A percentile compares a stretch with the other conserved stretches of the same genome.
Evolutionary conservation across 2,888 invertebrate species (phyloP).

Genomic region (Cryptocephalus moraei): DNA sequence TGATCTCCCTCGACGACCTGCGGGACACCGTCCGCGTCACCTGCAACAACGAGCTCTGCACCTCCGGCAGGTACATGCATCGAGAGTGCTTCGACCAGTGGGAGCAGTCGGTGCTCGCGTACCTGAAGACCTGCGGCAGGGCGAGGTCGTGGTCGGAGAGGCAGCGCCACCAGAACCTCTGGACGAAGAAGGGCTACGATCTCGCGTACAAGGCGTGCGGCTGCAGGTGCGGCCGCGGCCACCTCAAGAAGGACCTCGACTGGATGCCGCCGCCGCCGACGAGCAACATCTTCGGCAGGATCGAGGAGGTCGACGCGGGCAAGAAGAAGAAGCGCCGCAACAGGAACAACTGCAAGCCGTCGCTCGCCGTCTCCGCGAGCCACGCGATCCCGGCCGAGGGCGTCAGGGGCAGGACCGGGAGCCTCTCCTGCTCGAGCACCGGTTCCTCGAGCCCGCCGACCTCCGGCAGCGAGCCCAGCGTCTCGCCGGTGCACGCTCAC

Average conservation of each 20-base stretch:
- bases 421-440: conserved; percentile 60
- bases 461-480: conserved; percentile 64
- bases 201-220: conserved; percentile 91
- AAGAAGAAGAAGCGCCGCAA: conserved; percentile 53
- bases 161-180: conserved; percentile 87
- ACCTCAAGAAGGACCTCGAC: conserved; percentile 88
- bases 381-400: conserved; percentile 37
- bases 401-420: conserved; percentile 59
- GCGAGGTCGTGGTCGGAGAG: conserved; percentile 93
- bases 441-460: conserved; percentile 73
- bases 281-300: conserved; percentile 39
- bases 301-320: conserved; percentile 44
- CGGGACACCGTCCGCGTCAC: conserved; percentile 78
- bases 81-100: conserved; percentile 90
- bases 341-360: conserved; percentile 43
- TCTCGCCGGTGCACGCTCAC: conserved; percentile 59
- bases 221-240: conserved; percentile 87
- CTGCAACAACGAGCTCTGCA: conserved; percentile 92
- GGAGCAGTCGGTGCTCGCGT: conserved; percentile 82
- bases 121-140: conserved; percentile 81
- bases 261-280: conserved; percentile 68
- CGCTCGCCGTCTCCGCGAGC: conserved; percentile 47
- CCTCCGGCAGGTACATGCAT: conserved; percentile 87
- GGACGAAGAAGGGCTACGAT: conserved; percentile 98
- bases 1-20: conserved; percentile 56